phyloP scores from a whole-genome alignment of 2,113 vertebrate species.

The Isichthys henryi region DNA sequence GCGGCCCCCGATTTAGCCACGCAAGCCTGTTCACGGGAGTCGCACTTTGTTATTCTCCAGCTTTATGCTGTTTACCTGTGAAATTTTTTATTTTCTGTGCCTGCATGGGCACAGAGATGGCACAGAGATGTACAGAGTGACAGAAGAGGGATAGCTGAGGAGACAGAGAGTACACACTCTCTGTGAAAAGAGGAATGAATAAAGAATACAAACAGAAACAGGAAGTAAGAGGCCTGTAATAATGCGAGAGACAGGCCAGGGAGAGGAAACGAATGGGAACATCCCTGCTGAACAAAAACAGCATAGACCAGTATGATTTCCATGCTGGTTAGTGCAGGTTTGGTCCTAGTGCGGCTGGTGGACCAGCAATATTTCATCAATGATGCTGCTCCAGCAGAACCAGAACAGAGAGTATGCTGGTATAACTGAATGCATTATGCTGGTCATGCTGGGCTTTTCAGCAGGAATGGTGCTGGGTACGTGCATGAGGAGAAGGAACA shows the following conservation, averaged over 20 bases:
- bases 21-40: neutral
- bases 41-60: neutral
- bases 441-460: neutral
- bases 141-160: neutral
- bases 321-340: neutral
- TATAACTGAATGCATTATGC: neutral
- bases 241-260: neutral
- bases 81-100: neutral
- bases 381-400: neutral
- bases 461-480: neutral
- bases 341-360: neutral
- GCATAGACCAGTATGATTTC: neutral
- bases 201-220: neutral
- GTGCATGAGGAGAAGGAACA: neutral
- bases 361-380: neutral
- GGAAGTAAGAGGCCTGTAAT: neutral
- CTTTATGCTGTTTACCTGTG: neutral
- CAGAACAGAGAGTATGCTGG: neutral
- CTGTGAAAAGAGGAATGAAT: neutral
- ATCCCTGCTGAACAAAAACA: neutral
- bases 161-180: neutral
- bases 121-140: neutral
- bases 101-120: too few species aligned
- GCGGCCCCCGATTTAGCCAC: neutral
- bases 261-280: neutral